Evolutionary conservation across 2,888 invertebrate species (phyloP), one percentile per base, ranked within the genome.

Genomic region (Lampropteryx suffumata): DNA sequence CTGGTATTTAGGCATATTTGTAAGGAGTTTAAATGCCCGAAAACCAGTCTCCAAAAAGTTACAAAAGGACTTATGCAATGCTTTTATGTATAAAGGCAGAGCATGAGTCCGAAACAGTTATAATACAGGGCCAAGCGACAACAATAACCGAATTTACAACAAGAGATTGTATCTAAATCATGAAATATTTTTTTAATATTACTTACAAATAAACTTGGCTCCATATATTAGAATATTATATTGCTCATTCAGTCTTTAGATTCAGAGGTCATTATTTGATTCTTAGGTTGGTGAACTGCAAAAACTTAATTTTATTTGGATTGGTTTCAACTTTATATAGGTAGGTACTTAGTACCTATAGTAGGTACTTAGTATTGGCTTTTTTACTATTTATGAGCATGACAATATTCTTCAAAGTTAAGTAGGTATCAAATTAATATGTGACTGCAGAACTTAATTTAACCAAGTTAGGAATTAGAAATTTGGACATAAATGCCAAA

Each of bases 31-130:
- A 2, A 17, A 52, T 58, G 61, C 57, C 51, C 47, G 48, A 51
- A 65, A 64, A 57, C 59, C 64, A 48, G 55, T 56, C 48, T 6
- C 29, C 11, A 9, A 2, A 51, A 30, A 50, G 2, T 34, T 28
- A 28, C n/a, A 36, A 5, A 30, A 30, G 44, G 61, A 67, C 70
- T 67, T 64, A 55, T 62, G 52, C 59, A 57, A 53, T 53, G 64
- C 63, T 61, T 66, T 71, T 21, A n/a, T 9, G 7, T n/a, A 44
- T n/a, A 70, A 69, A 65, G 66, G 61, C 21, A 62, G 54, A 53
- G 49, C 54, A 61, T 59, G 63, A 67, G 62, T 67, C 52, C 9
- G 9, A 26, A 34, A 27, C 21, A 9, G 7, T 12, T 30, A n/a
- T 29, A n/a, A 37, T 29, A 51, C 26, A 37, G 37, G 33, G 43